Evolutionary conservation across 2,797 vertebrate genomes (phyloP).

Genomic region (Todus mexicanus): DNA sequence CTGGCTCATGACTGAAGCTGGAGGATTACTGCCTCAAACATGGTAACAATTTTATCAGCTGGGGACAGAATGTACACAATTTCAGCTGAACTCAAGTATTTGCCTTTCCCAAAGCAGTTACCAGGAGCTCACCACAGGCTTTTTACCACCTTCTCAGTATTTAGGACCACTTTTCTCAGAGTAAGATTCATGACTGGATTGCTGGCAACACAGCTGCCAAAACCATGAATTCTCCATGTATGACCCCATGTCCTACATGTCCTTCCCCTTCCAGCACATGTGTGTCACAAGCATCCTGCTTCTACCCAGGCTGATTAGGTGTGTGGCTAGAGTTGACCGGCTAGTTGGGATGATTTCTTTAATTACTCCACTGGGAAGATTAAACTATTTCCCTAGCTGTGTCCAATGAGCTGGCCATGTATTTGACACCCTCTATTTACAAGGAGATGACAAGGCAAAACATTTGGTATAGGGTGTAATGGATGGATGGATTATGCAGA

Average conservation of each 20-base stretch:
- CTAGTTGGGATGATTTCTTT: slow-evolving; percentile 25
- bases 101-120: background rate
- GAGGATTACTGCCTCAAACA: background rate
- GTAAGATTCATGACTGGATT: background rate
- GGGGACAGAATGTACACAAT: background rate
- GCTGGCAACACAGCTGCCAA: background rate
- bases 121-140: background rate
- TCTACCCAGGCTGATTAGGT: slow-evolving; percentile 30
- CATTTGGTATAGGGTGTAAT: background rate
- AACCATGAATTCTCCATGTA: background rate
- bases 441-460: slow-evolving; percentile 56
- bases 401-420: background rate
- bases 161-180: background rate
- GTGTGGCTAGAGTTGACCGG: background rate
- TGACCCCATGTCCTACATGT: background rate
- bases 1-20: background rate
- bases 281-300: background rate
- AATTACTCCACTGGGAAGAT: slow-evolving; percentile 21
- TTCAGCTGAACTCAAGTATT: background rate
- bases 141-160: background rate
- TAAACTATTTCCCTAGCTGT: slow-evolving; percentile 18
- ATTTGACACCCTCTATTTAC: slow-evolving; percentile 52
- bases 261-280: background rate
- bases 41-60: background rate
- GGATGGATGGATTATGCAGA: slow-evolving; percentile 39